Evolutionary conservation across 2,888 invertebrate genomes (phyloP), one percentile per base, ranked within the genome.

Genomic region (Diaprepes abbreviatus): DNA sequence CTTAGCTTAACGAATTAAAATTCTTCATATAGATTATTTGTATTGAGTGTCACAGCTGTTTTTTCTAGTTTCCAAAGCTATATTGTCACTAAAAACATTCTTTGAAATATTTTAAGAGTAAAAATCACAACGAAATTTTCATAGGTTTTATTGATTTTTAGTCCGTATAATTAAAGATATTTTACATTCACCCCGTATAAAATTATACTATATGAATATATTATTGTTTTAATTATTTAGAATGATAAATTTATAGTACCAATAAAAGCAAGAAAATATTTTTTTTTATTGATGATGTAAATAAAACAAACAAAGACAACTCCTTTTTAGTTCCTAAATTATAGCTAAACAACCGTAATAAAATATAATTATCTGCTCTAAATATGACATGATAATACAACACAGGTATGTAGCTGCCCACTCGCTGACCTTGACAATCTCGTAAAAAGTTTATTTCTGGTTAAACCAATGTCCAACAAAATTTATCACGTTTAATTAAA

Each of bases 351-450:
- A 31, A 14, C 24, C 16, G 28, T 16, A 59, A 48, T 60, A 60
- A 60, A 45, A 48, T 45, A 60, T 60, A 60, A 60, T 60, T 45
- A 60, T 33, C 45, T 60, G 59, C 59, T 60, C 59, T 48, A 45
- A 60, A 60, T 60, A 60, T 60, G 59, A 60, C 59, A 60, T 48
- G 59, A 60, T 60, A 60, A 60, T 45, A 21, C 33, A 60, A 60
- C 48, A 60, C 59, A 60, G 45, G 35, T 48, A 45, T 33, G 48
- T 60, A 31, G 12, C 59, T 60, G 45, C 59, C 45, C 45, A 60
- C 59, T 60, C n/a, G n/a, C 48, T 35, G 45, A 19, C 59, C 59
- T 60, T 60, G 59, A 60, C 59, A 48, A 33, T 60, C 45, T 33
- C 40, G 43, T 58, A 35, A 60, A 45, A 60, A 35, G 24, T 60